Conservation (phyloP, 2,888 invertebrate species). For the Syritta pipiens region DNA sequence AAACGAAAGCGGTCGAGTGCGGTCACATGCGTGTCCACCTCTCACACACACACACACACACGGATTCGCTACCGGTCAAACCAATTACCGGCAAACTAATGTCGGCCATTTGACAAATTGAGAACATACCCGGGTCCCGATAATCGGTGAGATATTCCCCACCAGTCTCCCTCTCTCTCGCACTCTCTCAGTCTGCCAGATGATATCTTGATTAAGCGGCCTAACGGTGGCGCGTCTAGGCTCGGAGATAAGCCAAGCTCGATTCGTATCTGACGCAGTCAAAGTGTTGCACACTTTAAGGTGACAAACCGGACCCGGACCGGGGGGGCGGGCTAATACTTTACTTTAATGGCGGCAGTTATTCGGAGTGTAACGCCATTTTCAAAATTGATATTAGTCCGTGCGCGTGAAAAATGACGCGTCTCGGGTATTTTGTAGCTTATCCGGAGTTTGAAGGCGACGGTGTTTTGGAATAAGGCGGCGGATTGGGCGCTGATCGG, state of each 20-base stretch:
- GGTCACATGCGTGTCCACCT: constrained; percentile 36
- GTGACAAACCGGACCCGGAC: constrained; percentile 53
- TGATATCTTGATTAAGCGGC: constrained; percentile 62
- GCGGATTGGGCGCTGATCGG: too few relatives aligned
- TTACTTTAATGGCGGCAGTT: constrained; percentile 41
- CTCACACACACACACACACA: too few relatives aligned
- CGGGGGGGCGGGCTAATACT: constrained; percentile 6
- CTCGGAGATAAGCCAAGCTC: constrained; percentile 36
- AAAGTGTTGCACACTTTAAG: constrained; percentile 50
- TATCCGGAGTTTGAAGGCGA: too few relatives aligned
- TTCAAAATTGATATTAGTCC: constrained; percentile 55
- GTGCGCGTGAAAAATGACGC: background rate
- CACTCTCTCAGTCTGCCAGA: too few relatives aligned
- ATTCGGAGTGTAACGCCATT: constrained; percentile 46
- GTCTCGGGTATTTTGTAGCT: too few relatives aligned
- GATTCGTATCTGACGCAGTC: constrained; percentile 58
- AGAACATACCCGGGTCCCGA: constrained; percentile 47
- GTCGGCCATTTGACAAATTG: constrained; percentile 66
- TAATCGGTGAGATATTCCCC: constrained; percentile 67
- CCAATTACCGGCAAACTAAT: constrained; percentile 63
- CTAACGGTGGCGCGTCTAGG: constrained; percentile 18
- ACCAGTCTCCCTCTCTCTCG: too few relatives aligned
- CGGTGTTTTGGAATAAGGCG: too few relatives aligned
- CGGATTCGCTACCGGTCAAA: constrained; percentile 41
- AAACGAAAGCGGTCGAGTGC: constrained; percentile 9